Percentiles rank a stretch among this genome's conserved stretches.
Conservation (phyloP, 2,113 vertebrate species). For the Sterrhoptilus dennistouni region DNA sequence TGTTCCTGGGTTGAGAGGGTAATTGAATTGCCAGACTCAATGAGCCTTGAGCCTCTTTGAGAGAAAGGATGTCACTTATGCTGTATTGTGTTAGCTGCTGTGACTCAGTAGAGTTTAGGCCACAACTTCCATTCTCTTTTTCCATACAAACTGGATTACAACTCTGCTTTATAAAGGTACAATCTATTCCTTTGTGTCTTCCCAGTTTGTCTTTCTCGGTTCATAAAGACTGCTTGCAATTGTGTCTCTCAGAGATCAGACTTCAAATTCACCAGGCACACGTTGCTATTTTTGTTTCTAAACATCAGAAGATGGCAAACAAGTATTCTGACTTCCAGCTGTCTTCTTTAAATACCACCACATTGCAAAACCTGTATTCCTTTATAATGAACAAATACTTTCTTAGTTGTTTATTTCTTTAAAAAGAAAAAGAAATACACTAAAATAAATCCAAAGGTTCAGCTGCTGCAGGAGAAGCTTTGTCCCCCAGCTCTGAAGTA, state of each 20-base stretch:
- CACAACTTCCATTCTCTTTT: constrained; percentile 61
- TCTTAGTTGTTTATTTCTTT: not conserved
- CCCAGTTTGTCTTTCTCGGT: constrained; percentile 17
- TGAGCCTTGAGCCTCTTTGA: constrained; percentile 62
- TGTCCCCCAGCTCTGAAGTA: not conserved
- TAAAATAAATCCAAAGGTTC: not conserved
- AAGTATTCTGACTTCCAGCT: not conserved
- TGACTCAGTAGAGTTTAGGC: constrained; percentile 54
- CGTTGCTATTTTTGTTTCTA: not conserved
- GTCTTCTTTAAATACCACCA: not conserved
- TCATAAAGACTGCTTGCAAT: not conserved
- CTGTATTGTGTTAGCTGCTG: constrained; percentile 55
- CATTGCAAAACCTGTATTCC: not conserved
- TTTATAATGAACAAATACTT: not conserved
- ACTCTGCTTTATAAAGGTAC: constrained; percentile 54
- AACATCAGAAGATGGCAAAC: not conserved
- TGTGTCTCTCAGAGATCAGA: constrained; percentile 8
- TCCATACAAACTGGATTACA: constrained; percentile 70
- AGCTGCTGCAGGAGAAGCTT: not conserved
- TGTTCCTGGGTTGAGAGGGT: constrained; percentile 67
- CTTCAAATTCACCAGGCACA: constrained; percentile 23
- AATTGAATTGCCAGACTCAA: constrained; percentile 72
- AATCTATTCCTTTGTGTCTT: constrained; percentile 50
- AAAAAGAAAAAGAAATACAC: not conserved
- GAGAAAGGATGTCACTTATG: constrained; percentile 54